Conservation (phyloP, 2,888 invertebrate genomes). For the Cephus spinipes region DNA sequence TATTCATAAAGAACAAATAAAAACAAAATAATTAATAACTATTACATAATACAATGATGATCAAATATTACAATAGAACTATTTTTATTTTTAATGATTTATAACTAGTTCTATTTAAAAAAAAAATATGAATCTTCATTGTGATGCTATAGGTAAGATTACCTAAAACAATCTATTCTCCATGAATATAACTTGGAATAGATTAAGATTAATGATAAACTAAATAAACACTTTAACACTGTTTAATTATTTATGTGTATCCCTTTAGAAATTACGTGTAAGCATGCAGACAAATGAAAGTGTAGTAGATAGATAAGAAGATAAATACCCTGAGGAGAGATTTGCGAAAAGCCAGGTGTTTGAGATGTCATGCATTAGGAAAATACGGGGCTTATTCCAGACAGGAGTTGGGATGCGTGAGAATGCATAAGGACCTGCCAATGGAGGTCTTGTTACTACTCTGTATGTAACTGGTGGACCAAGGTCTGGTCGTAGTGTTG, state of each 20-base stretch:
- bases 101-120: not conserved
- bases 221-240: not conserved
- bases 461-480: conserved; percentile 68
- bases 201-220: not conserved
- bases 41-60: not conserved
- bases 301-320: conserved; percentile 37
- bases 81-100: not conserved
- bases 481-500: conserved; percentile 66
- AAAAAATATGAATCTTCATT: not conserved
- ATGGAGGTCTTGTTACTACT: conserved; percentile 75
- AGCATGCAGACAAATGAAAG: conserved; percentile 9
- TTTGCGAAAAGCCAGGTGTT: conserved; percentile 88
- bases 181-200: not conserved
- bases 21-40: conserved; percentile 4
- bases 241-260: not conserved
- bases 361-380: conserved; percentile 77
- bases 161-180: not conserved
- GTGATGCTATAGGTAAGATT: not conserved
- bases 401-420: conserved; percentile 85
- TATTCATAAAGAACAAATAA: conserved; percentile 14
- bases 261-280: not conserved
- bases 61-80: not conserved
- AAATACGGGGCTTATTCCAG: conserved; percentile 84
- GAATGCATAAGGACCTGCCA: conserved; percentile 92
- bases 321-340: conserved; percentile 79